Base-by-base conservation (phyloP, 2,888 invertebrate species). In the Drosophila quinaria region DNA sequence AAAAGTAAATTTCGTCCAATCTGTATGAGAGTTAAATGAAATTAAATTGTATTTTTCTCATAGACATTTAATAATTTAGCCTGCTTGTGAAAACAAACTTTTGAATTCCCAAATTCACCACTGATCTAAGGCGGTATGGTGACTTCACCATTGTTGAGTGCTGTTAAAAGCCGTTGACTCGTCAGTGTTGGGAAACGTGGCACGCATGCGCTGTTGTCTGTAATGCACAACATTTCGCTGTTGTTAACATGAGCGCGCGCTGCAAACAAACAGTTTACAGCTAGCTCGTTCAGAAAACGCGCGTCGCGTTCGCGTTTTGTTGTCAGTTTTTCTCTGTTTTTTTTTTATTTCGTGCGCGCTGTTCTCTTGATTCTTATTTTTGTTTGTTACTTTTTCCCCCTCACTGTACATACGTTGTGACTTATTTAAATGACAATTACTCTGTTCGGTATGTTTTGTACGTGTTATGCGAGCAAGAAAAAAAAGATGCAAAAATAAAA, bases 301-400 rank as follows among this genome's bases (percentile, higher is more conserved):
- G 88, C 87, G 87, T 88, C 80, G 80, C 80, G 76, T 69, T 63
- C 63, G 74, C 63, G 79, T 75, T 79, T 81, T 81, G 80, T 89
- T 87, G 69, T 82, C 65, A 76, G 67, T 80, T 88, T 74, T 54
- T 66, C 33, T 55, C 37, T 33, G 19, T 59, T 72, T 58, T 51
- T 33, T 50, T 60, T 64, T 52, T 33, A 15, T 59, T 55, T 59
- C 60, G 62, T 77, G 42, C 52, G 73, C 65, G 60, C 68, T 70
- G 64, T 71, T 64, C 33, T 78, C 54, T 58, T 35, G 31, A 25
- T 9, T 42, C 50, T 51, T 72, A 25, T 35, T 60, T 79, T 68
- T 56, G 41, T 63, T 44, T 49, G 9, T 39, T 58, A 6, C 6
- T 52, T 56, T 22, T 67, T 25, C 62, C 49, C 51, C 33, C 29